phyloP scores from a whole-genome alignment of 2,888 invertebrate genomes.

The Lissonota sp. region DNA sequence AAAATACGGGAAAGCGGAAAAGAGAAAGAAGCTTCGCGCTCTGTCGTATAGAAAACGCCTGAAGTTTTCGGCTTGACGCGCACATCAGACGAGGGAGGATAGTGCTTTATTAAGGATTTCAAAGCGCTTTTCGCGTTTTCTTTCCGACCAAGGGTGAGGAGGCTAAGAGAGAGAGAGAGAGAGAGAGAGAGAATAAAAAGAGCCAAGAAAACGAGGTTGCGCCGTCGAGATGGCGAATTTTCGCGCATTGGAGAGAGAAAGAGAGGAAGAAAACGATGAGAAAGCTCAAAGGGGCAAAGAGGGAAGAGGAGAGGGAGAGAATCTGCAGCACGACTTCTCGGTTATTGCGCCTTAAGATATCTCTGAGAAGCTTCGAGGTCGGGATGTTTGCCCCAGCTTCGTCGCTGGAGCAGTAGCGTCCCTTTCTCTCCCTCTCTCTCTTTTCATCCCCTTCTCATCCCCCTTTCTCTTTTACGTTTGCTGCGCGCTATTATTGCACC shows the following conservation, averaged over 20 bases:
- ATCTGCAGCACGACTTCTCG: constrained; percentile 67
- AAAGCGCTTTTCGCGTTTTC: constrained; percentile 61
- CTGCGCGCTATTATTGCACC: constrained; percentile 73
- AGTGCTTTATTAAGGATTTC: constrained; percentile 72
- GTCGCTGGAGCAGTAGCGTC: constrained; percentile 42
- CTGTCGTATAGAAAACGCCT: constrained; percentile 41
- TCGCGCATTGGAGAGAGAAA: background rate
- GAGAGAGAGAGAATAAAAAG: constrained; percentile 24
- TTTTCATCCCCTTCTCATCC: constrained; percentile 16
- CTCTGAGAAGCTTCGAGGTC: constrained; percentile 63
- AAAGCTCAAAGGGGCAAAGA: constrained; percentile 30
- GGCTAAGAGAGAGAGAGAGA: constrained; percentile 54
- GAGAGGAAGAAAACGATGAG: constrained; percentile 30
- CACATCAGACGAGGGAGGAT: constrained; percentile 41
- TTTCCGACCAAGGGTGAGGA: constrained; percentile 53
- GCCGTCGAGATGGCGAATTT: constrained; percentile 36
- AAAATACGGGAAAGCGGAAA: background rate
- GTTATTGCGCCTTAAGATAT: constrained; percentile 76
- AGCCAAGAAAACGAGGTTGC: constrained; percentile 3
- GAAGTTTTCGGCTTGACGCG: constrained; percentile 62
- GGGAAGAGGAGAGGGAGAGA: constrained; percentile 26
- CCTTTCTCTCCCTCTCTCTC: constrained; percentile 31
- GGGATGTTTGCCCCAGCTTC: constrained; percentile 64
- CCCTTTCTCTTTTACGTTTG: constrained; percentile 63
- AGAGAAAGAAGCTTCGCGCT: constrained; percentile 35